Evolutionary conservation across 2,888 invertebrate species (phyloP).

Genomic region (Erebia aethiops): DNA sequence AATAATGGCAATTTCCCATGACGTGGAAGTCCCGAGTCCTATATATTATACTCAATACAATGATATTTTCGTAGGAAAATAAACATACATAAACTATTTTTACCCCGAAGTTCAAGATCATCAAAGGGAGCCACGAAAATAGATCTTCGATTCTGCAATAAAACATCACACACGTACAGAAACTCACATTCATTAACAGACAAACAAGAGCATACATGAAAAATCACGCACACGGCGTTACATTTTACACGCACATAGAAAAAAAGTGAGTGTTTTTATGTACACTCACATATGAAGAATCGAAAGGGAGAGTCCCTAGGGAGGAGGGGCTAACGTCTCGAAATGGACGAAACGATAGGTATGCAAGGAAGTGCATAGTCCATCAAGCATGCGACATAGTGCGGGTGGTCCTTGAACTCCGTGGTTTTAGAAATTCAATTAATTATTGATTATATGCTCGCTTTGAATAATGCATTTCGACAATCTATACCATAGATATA

Average conservation of each 20-base stretch:
- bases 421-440: neutral
- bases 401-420: constrained; percentile 22
- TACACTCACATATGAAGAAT: constrained; percentile 49
- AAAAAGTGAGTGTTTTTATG: constrained; percentile 18
- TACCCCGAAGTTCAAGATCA: constrained; percentile 65
- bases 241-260: constrained; percentile 14
- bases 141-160: constrained; percentile 54
- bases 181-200: constrained; percentile 45
- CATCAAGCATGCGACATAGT: constrained; percentile 43
- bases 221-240: constrained; percentile 49
- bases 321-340: constrained; percentile 80
- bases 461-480: neutral
- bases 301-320: constrained; percentile 81
- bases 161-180: constrained; percentile 54
- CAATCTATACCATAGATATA: no score
- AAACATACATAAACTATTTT: constrained; percentile 41
- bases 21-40: neutral
- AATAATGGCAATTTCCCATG: neutral
- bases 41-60: neutral
- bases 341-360: constrained; percentile 74
- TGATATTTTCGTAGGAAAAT: neutral
- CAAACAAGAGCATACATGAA: constrained; percentile 4
- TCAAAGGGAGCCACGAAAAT: constrained; percentile 61
- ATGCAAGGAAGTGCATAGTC: constrained; percentile 78
- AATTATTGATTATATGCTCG: neutral